A percentile compares a stretch with the other conserved stretches of the same genome.
Conservation (phyloP, 2,797 vertebrate species). For the Amblyraja radiata region DNA sequence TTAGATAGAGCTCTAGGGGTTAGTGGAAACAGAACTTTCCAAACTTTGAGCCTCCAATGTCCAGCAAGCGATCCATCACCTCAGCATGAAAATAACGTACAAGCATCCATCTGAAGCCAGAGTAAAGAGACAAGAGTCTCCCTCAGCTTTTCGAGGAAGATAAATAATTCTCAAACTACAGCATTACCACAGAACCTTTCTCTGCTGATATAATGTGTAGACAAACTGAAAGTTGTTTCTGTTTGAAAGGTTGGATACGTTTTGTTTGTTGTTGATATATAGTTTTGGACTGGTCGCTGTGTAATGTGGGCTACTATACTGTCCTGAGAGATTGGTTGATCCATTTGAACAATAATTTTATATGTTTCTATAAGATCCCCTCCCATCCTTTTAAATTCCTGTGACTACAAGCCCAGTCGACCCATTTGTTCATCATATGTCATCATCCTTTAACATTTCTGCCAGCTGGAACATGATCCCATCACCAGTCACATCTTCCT, state of each 20-base stretch:
- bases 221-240: background rate
- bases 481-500: too few relatives aligned
- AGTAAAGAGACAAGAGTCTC: background rate
- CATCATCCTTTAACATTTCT: too few relatives aligned
- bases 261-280: background rate
- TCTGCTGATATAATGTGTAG: background rate
- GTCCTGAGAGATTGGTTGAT: background rate
- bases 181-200: background rate
- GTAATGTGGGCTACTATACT: background rate
- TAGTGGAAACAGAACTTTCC: background rate
- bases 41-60: background rate
- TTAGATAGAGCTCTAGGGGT: too few relatives aligned
- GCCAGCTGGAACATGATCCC: too few relatives aligned
- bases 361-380: too few relatives aligned
- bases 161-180: background rate
- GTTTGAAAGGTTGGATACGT: background rate
- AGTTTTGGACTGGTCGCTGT: background rate
- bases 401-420: too few relatives aligned
- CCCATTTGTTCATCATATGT: too few relatives aligned
- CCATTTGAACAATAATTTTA: background rate
- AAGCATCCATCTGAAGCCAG: background rate
- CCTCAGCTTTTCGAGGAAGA: background rate
- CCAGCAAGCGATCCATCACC: background rate
- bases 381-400: too few relatives aligned
- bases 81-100: background rate